Conservation (phyloP, 2,113 vertebrate genomes). For the Ivindomyrus marchei region DNA sequence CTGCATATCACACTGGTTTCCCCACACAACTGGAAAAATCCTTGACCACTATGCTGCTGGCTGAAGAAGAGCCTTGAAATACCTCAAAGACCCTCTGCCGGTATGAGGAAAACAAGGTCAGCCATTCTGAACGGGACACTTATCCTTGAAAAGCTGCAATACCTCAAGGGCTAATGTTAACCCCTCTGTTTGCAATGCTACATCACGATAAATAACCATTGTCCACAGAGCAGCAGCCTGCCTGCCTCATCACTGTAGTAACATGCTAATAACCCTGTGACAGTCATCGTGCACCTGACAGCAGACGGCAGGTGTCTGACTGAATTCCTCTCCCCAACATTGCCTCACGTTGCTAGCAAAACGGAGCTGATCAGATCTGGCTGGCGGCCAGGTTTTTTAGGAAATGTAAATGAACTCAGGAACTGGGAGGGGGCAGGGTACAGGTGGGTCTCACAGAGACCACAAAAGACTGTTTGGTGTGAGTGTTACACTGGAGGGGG, state of each 20-base stretch:
- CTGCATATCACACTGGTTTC: background rate
- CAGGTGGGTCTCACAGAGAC: background rate
- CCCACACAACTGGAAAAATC: background rate
- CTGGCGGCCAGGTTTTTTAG: background rate
- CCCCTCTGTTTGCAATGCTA: background rate
- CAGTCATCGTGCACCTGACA: background rate
- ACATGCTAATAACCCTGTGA: too few species aligned
- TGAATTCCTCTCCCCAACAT: background rate
- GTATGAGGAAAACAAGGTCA: background rate
- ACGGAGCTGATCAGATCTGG: background rate
- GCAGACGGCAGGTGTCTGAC: background rate
- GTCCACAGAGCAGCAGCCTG: background rate
- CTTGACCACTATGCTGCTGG: background rate
- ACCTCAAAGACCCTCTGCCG: background rate
- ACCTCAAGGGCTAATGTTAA: background rate
- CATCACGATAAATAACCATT: background rate
- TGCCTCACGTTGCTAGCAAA: background rate
- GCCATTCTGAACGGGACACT: background rate
- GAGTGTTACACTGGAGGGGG: background rate
- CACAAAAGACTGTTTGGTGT: background rate
- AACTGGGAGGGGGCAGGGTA: background rate
- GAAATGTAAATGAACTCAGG: conserved; percentile 13
- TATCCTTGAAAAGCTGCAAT: background rate
- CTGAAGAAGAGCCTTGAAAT: background rate
- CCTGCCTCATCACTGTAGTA: background rate